A percentile compares a stretch with the other conserved stretches of the same genome.
Conservation (phyloP, 2,797 vertebrate species). For the Hapalemur alaotrensis region DNA sequence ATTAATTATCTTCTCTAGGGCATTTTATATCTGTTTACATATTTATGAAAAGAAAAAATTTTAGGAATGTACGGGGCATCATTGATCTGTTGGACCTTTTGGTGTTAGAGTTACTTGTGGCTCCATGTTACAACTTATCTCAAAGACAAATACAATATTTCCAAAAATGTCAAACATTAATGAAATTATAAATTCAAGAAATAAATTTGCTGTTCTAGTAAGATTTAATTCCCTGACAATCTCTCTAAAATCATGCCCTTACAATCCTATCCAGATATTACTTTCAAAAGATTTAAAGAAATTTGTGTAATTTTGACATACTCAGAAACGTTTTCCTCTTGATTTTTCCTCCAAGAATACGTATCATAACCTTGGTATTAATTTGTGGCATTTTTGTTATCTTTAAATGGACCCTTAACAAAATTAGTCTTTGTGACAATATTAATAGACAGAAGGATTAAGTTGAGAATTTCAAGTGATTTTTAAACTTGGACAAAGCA, state of each 20-base stretch:
- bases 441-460: not conserved
- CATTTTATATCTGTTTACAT: not conserved
- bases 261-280: not conserved
- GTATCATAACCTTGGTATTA: not conserved
- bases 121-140: not conserved
- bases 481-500: not conserved
- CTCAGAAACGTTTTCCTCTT: not conserved
- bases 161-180: not conserved
- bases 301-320: not conserved
- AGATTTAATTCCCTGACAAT: constrained; percentile 34
- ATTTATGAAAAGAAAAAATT: constrained; percentile 45
- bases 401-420: constrained; percentile 28
- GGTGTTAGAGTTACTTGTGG: not conserved
- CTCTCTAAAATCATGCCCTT: not conserved
- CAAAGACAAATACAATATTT: constrained; percentile 12
- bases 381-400: not conserved
- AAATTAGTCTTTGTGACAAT: constrained; percentile 9
- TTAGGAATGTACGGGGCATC: not conserved
- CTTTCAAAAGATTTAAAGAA: not conserved
- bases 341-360: not conserved
- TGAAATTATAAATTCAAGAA: constrained; percentile 27
- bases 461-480: constrained; percentile 1
- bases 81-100: not conserved
- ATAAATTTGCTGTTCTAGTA: constrained; percentile 9
- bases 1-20: constrained; percentile 17